These are phyloP conservation scores for Meandrusa payeni DNA, from an alignment of 2,888 invertebrate genomes.

Conservation along the genomic window DNA sequence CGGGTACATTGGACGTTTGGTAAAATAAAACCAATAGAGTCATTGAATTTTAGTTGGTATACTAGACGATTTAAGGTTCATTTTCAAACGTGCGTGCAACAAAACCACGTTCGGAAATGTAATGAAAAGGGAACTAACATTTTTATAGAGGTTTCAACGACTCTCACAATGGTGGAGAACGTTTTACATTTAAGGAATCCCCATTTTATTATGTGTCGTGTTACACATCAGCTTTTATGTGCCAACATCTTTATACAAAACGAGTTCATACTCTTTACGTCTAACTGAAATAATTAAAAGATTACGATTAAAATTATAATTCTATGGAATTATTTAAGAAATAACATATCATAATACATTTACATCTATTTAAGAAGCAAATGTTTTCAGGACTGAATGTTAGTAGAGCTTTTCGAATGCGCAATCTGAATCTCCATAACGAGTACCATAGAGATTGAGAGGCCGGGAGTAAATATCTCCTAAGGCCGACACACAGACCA, in stretches of 20 bases:
- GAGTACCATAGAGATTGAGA: too few species aligned
- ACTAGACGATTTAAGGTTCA: constrained; percentile 35
- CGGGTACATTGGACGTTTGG: constrained; percentile 56
- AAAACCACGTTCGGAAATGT: constrained; percentile 59
- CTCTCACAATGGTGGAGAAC: constrained; percentile 61
- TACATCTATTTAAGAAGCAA: too few species aligned
- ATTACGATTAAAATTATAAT: too few species aligned
- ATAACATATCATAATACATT: too few species aligned
- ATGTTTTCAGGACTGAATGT: too few species aligned
- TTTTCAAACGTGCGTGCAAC: constrained; percentile 34
- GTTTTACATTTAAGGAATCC: constrained; percentile 77
- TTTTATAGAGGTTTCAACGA: constrained; percentile 78
- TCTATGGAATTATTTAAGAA: too few species aligned
- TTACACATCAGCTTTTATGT: constrained; percentile 63
- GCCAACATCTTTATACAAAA: constrained; percentile 53
- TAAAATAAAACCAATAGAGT: constrained; percentile 44
- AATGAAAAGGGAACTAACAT: constrained; percentile 76
- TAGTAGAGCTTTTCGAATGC: too few species aligned
- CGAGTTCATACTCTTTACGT: background rate
- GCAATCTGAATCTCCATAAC: too few species aligned
- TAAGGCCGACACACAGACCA: too few species aligned
- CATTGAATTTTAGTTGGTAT: constrained; percentile 31
- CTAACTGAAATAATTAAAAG: constrained; percentile 8
- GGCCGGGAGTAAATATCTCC: too few species aligned
- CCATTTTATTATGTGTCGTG: constrained; percentile 70